These are phyloP conservation scores for Epinephelus fuscoguttatus DNA, from an alignment of 2,113 vertebrate genomes.

Conservation along the genomic window DNA sequence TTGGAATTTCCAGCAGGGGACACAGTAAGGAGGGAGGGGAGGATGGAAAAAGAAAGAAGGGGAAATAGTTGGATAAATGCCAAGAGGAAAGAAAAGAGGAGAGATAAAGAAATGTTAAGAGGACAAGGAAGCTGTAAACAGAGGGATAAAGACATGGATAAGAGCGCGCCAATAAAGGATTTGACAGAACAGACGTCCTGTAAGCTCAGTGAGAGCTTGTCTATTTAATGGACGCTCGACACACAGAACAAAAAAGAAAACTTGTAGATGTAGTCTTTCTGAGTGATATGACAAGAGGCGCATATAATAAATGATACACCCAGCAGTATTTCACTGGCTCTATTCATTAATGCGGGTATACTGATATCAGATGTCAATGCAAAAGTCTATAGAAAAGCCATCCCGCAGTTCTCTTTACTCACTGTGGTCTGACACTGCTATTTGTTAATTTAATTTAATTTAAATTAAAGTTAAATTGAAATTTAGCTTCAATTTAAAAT, in stretches of 20 bases:
- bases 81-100: constrained; percentile 6
- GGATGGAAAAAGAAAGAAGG: neutral
- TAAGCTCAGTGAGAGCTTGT: neutral
- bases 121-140: constrained; percentile 3
- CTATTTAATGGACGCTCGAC: neutral
- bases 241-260: neutral
- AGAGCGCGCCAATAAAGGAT: constrained; percentile 12
- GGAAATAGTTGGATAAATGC: constrained; percentile 12
- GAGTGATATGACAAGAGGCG: neutral
- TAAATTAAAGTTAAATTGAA: too few species aligned
- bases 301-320: neutral
- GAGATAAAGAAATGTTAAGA: neutral
- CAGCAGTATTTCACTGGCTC: neutral
- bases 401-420: neutral
- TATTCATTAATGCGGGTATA: neutral
- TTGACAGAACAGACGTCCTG: constrained; percentile 5
- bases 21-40: constrained; percentile 1
- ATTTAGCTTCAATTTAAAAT: too few species aligned
- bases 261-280: neutral
- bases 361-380: neutral
- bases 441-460: neutral
- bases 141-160: constrained; percentile 23
- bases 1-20: constrained; percentile 13
- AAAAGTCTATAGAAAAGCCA: neutral
- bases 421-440: neutral